Conservation (phyloP, 2,797 vertebrate species). For the Catostomus latipinnis region DNA sequence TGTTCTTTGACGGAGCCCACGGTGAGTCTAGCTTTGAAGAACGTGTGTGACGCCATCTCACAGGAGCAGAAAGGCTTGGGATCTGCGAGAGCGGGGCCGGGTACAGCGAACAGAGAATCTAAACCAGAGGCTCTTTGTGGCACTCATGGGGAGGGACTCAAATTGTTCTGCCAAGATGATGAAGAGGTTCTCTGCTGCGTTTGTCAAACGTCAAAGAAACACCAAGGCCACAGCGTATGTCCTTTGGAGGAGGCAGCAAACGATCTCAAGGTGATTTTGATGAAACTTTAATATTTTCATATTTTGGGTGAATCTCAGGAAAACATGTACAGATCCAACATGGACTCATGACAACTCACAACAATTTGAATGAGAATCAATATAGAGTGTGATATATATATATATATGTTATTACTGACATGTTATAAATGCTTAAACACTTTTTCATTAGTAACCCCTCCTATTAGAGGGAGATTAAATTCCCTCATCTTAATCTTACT, state of each 20-base stretch:
- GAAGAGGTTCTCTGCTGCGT: slow-evolving; percentile 79
- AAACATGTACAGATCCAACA: too few species aligned
- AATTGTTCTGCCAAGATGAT: slow-evolving; percentile 79
- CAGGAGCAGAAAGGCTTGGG: slow-evolving; percentile 65
- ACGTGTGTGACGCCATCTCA: slow-evolving; percentile 78
- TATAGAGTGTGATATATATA: too few species aligned
- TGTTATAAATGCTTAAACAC: too few species aligned
- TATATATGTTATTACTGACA: too few species aligned
- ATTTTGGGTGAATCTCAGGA: too few species aligned
- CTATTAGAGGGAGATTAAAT: too few species aligned
- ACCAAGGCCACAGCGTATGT: slow-evolving; percentile 77
- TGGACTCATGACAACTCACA: too few species aligned
- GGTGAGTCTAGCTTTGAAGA: slow-evolving; percentile 80
- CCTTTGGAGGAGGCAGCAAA: slow-evolving; percentile 80
- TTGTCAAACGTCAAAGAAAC: slow-evolving; percentile 82
- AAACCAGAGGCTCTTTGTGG: slow-evolving; percentile 65
- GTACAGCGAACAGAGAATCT: not conserved
- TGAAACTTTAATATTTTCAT: too few species aligned
- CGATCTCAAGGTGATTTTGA: slow-evolving; percentile 76
- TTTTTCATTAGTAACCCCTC: too few species aligned
- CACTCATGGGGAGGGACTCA: slow-evolving; percentile 74
- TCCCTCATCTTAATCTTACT: too few species aligned
- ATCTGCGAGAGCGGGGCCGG: too few species aligned
- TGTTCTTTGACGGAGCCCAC: slow-evolving; percentile 80
- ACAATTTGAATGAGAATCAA: too few species aligned